Evolutionary conservation across 2,888 invertebrate genomes (phyloP), one percentile per base, ranked within the genome.

Genomic region (Drosophila leonis): DNA sequence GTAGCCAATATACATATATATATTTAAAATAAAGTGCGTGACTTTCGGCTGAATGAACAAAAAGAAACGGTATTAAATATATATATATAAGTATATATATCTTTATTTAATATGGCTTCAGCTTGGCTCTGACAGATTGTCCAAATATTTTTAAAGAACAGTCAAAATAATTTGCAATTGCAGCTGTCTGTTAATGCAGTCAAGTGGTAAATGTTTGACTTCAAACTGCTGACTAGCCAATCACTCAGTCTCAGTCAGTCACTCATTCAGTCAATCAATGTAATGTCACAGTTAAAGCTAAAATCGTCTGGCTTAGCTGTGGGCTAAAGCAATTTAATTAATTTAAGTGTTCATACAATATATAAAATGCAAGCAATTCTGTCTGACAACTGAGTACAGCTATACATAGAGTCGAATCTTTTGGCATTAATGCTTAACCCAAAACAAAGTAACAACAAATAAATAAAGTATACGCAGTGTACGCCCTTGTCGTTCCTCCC

Each of bases 371-470:
- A 51, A 54, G 60, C 46, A 56, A 42, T 44, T 64, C 12, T 33
- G 29, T 76, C 31, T 41, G 46, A 33, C 41, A 51, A 57, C 42
- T 54, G 42, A 37, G 18, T 48, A 37, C 37, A 35, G 27, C n/a
- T 12, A 15, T 20, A 24, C 20, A 20, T 31, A 52, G 27, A 4
- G 31, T 42, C 10, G 41, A 48, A 44, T 61, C 56, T 24, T 52
- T 57, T 56, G 41, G 29, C 67, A 72, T 78, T 63, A 74, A 72
- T 76, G 60, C 62, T 76, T 74, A 80, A 67, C 56, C 68, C 61
- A 72, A 74, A 62, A 33, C 51, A 44, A 64, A 82, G 72, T 75
- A 85, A 85, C 56, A 69, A 51, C 72, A 83, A 86, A 82, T 70
- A 49, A 44, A 55, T 66, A 31, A 57, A 51, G 46, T 69, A 52